Evolutionary conservation across 1,140 invertebrate species (phyloP).

Genomic region (Anastrepha ludens): DNA sequence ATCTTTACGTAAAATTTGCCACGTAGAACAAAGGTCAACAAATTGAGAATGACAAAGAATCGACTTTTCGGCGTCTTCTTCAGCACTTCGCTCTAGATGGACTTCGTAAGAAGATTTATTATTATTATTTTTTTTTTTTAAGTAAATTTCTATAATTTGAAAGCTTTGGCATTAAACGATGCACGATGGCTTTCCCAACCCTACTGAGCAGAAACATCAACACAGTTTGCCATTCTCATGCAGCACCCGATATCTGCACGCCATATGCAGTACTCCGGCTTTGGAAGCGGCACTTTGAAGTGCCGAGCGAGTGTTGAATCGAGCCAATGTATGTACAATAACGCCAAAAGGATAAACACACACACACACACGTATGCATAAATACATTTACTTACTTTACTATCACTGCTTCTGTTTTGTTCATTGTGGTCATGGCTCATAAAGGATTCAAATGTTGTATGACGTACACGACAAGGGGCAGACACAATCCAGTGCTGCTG

Average conservation of each 20-base stretch:
- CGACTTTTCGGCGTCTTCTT: no score
- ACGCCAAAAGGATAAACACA: neutral
- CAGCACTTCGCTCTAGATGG: no score
- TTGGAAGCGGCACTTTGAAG: constrained; percentile 38
- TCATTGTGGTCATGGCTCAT: constrained; percentile 67
- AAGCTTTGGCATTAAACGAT: no score
- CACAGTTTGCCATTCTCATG: no score
- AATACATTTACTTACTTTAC: neutral
- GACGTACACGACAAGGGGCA: neutral
- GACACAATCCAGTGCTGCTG: constrained; percentile 34
- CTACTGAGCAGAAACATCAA: no score
- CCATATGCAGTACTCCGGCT: neutral
- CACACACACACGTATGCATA: neutral
- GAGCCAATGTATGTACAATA: neutral
- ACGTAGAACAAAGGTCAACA: no score
- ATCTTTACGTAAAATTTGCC: no score
- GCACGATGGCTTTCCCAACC: no score
- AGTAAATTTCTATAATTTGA: no score
- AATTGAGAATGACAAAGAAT: no score
- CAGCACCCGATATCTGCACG: neutral
- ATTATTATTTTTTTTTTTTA: no score
- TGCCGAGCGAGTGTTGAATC: constrained; percentile 62
- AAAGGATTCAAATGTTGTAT: constrained; percentile 69
- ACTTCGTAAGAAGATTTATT: no score
- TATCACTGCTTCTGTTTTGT: constrained; percentile 42